Base-by-base conservation (phyloP, 2,113 vertebrate species). In the Laterallus jamaicensis region DNA sequence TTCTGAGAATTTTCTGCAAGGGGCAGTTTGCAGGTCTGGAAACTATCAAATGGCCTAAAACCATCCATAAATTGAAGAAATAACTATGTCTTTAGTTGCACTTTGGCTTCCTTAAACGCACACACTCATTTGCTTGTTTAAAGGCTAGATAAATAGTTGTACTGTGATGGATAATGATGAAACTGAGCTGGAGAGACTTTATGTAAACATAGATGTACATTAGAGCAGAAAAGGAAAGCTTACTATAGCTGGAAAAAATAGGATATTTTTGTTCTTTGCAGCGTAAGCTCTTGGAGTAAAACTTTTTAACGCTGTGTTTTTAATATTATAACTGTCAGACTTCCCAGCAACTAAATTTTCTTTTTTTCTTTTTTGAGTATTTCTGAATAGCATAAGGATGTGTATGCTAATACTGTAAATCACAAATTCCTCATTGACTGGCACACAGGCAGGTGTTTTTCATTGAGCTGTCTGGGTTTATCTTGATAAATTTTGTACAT, bases 61-160 rank as follows among this genome's bases (percentile, higher is more conserved):
- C 39, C 40, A 24, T 67, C 80, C 49, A 19, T 95, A 93, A 74
- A 89, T 26, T 92, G 94, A 97, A 95, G 95, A 96, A 96, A 94
- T 91, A 47, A 62, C 52, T 77, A 28, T 82, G 80, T 85, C 66
- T 81, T 89, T 93, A 76, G 42, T 82, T 84, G 40, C 75, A 75
- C 82, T 93, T 78, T 73, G 90, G 37, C 73, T 90, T 67, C 71
- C 67, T 80, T 93, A 44, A 44, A 10, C 40, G 89, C 42, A 86
- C 73, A 76, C 37, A 50, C 70, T 84, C 91, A 64, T 76, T 88
- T 96, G 84, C 68, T 90, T 93, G 64, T 82, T 77, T 78, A 71
- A 74, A 88, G 82, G 44, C 85, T 22, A 60, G 63, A 85, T 90
- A 94, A 71, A 75, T 96, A 94, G 74, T 80, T 86, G n/a, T 63